Conservation (phyloP, 1,140 invertebrate genomes). For the Drosophila funebris region DNA sequence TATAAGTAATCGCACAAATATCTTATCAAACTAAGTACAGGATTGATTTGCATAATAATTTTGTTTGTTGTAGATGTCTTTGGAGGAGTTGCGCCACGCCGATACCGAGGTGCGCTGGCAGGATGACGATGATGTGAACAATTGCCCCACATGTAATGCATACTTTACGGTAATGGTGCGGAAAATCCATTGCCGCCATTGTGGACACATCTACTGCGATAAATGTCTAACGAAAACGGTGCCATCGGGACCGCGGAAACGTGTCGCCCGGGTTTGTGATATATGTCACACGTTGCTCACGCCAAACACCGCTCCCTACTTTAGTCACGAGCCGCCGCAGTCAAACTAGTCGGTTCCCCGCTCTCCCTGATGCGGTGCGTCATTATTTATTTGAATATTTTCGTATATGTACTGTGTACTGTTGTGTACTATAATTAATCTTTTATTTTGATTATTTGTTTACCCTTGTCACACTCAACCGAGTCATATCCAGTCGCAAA, state of each 20-base stretch:
- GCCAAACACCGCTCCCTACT: conserved; percentile 96
- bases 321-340: conserved; percentile 93
- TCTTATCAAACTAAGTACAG: background rate
- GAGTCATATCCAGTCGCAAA: conserved; percentile 58
- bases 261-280: conserved; percentile 95
- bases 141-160: conserved; percentile 93
- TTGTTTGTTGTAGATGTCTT: conserved; percentile 87
- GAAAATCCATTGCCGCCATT: conserved; percentile 96
- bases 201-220: conserved; percentile 97
- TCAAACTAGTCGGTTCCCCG: conserved; percentile 84
- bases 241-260: conserved; percentile 92
- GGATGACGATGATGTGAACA: conserved; percentile 96
- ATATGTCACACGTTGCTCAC: conserved; percentile 98
- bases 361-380: background rate
- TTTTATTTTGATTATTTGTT: conserved; percentile 27
- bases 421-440: conserved; percentile 28
- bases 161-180: conserved; percentile 88
- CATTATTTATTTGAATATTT: conserved; percentile 28
- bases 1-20: background rate
- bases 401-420: conserved; percentile 39
- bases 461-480: conserved; percentile 23
- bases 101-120: conserved; percentile 98
- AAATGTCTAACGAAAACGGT: conserved; percentile 93
- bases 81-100: conserved; percentile 96
- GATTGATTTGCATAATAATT: background rate